A percentile compares a stretch with the other conserved stretches of the same genome.
Conservation (phyloP, 30 jellyfish, hydroid and myxozoan genomes). For the Chironex yamaguchii region DNA sequence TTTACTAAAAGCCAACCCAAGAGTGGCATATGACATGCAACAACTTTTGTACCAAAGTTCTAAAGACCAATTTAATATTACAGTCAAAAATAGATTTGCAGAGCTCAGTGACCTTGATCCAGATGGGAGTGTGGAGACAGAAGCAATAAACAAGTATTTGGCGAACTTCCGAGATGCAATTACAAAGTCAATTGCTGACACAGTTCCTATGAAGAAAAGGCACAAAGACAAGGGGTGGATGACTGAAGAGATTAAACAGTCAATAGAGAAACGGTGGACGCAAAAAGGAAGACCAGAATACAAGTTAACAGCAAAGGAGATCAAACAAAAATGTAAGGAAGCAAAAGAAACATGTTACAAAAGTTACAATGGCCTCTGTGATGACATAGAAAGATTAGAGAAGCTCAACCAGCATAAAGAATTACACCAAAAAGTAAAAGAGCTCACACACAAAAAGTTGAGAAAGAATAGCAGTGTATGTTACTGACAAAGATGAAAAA, state of each 20-base stretch:
- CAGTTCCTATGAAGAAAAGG: neutral
- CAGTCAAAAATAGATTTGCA: neutral
- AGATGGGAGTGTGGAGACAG: constrained; percentile 2
- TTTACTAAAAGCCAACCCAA: neutral
- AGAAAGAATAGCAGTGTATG: neutral
- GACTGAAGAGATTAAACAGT: constrained; percentile 24
- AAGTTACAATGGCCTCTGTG: constrained; percentile 2
- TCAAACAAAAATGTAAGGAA: too few species aligned
- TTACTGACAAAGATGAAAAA: neutral
- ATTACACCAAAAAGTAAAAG: neutral
- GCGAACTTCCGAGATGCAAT: neutral
- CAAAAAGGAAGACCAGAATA: neutral
- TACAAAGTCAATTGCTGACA: neutral
- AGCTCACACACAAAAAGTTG: constrained; percentile 3
- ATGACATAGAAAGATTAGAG: constrained; percentile 4
- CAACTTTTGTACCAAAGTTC: neutral
- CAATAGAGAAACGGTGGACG: constrained; percentile 7
- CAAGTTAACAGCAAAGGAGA: too few species aligned
- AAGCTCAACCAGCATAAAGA: neutral
- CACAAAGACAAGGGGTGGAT: constrained; percentile 26
- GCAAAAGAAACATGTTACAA: too few species aligned
- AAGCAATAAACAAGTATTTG: neutral
- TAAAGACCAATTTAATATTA: neutral
- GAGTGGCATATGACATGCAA: neutral
- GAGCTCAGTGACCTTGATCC: neutral